Conservation (phyloP, 37 sponge, comb jelly and placozoan species). For the Crambe crambe region DNA sequence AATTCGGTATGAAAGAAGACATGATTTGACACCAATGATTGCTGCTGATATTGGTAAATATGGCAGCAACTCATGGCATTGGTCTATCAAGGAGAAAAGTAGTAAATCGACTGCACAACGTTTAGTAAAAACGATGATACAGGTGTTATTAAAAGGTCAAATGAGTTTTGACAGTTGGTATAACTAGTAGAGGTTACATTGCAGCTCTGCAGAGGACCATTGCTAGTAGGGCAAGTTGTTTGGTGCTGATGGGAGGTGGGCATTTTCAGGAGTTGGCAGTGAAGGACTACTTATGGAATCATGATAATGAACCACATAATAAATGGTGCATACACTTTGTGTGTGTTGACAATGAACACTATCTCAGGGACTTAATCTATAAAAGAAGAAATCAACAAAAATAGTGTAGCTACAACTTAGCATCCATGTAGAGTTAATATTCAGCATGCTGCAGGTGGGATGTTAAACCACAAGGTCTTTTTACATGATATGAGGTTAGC, state of each 20-base stretch:
- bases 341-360: not conserved
- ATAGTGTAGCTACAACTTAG: too few species aligned
- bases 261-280: constrained; percentile 5
- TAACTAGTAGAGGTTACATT: not conserved
- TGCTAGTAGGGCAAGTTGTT: constrained; percentile 19
- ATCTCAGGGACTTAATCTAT: not conserved
- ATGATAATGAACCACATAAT: not conserved
- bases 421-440: too few species aligned
- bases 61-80: constrained; percentile 13
- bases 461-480: too few species aligned
- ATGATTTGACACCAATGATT: not conserved
- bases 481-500: too few species aligned
- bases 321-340: constrained; percentile 11
- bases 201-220: constrained; percentile 26
- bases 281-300: not conserved
- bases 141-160: too few species aligned
- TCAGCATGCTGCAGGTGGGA: too few species aligned
- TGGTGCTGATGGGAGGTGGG: constrained; percentile 26
- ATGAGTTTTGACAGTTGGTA: constrained; percentile 2
- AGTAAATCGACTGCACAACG: not conserved
- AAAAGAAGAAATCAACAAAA: too few species aligned
- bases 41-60: constrained; percentile 14
- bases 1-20: too few species aligned
- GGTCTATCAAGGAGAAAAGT: not conserved
- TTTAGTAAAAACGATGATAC: not conserved